A percentile compares a stretch with the other conserved stretches of the same genome.
Evolutionary conservation across 2,797 vertebrate genomes (phyloP).

Genomic region (Urosaurus nigricauda): DNA sequence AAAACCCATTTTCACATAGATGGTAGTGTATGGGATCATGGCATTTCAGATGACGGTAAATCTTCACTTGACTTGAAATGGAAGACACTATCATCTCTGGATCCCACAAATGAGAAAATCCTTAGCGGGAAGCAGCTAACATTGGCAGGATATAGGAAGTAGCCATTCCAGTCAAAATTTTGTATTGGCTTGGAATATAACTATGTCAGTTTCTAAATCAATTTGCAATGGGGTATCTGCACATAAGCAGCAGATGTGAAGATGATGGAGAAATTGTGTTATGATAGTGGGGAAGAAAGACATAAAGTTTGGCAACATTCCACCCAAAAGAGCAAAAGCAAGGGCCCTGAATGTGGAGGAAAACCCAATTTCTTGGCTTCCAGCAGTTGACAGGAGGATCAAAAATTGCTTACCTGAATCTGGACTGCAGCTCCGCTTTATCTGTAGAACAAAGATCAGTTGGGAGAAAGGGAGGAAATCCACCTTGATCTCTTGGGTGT

Average conservation of each 20-base stretch:
- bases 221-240: too few species aligned
- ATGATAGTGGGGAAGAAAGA: neutral
- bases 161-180: neutral
- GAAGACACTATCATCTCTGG: neutral
- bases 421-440: conserved; percentile 5
- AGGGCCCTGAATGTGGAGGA: neutral
- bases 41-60: too few species aligned
- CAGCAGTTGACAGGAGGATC: neutral
- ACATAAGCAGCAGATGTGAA: neutral
- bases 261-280: too few species aligned
- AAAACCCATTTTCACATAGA: too few species aligned
- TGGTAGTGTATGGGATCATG: too few species aligned
- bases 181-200: neutral
- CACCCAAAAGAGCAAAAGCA: neutral
- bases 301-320: neutral
- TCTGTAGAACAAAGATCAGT: neutral
- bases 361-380: neutral
- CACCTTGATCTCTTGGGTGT: neutral
- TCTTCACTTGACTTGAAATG: neutral
- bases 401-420: conserved; percentile 27
- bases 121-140: neutral
- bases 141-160: neutral
- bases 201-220: neutral
- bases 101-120: neutral
- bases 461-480: conserved; percentile 2